These are phyloP conservation scores for Stercorarius parasiticus DNA, from an alignment of 2,113 vertebrate species.

Conservation along the genomic window DNA sequence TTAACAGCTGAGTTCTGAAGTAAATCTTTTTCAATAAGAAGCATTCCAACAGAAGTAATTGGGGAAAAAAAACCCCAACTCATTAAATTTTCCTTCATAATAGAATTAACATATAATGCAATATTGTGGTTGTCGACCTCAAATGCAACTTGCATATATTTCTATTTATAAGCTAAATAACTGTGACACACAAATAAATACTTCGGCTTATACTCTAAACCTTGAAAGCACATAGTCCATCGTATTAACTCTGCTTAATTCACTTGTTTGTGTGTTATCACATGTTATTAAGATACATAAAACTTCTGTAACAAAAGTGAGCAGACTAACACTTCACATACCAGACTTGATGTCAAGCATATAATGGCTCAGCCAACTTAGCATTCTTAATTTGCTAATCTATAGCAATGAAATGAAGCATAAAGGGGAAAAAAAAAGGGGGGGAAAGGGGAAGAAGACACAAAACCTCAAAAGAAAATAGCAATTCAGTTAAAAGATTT, in stretches of 20 bases:
- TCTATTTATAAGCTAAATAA: background rate
- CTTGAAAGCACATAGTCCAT: background rate
- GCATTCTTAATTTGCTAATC: slow-evolving; percentile 61
- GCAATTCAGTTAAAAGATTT: slow-evolving; percentile 66
- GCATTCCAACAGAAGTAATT: background rate
- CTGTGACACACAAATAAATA: background rate
- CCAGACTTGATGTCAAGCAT: slow-evolving; percentile 58
- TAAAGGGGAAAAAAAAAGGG: background rate
- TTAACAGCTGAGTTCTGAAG: background rate
- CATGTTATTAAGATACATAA: slow-evolving; percentile 55
- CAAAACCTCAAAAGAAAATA: slow-evolving; percentile 46
- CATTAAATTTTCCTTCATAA: background rate
- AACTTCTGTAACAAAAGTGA: slow-evolving; percentile 45
- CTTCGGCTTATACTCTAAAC: background rate
- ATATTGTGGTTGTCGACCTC: background rate
- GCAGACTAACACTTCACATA: slow-evolving; percentile 55
- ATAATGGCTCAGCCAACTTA: slow-evolving; percentile 44
- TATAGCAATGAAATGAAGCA: slow-evolving; percentile 53
- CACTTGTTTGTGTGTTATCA: slow-evolving; percentile 39
- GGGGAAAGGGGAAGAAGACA: slow-evolving; percentile 27
- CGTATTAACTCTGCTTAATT: slow-evolving; percentile 43
- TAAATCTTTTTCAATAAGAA: background rate
- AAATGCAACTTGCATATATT: background rate
- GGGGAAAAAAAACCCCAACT: background rate
- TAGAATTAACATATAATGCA: background rate